Conservation (phyloP, 2,797 vertebrate genomes). For the Cossypha heuglini region DNA sequence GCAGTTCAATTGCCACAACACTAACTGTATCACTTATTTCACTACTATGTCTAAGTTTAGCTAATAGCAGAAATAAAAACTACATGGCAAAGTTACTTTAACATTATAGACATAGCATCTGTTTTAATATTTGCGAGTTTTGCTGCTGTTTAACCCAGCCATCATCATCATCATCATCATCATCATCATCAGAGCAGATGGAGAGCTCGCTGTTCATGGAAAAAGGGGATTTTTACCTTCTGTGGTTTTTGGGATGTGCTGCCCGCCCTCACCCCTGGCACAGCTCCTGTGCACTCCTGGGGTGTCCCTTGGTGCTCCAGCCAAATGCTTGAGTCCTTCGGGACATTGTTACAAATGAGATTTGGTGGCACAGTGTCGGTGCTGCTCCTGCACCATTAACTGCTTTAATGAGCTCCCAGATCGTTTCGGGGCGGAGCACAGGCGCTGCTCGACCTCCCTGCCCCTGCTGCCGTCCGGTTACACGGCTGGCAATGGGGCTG, state of each 20-base stretch:
- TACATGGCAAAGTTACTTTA: too few relatives aligned
- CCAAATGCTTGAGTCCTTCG: neutral
- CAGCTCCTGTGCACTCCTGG: neutral
- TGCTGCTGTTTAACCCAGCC: neutral
- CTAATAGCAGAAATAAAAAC: too few relatives aligned
- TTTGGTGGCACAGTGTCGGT: accelerated
- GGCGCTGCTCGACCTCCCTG: neutral
- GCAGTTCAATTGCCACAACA: too few relatives aligned
- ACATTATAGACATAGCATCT: too few relatives aligned
- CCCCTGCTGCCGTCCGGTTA: accelerated
- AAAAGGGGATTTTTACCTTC: accelerated
- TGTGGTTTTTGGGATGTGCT: neutral
- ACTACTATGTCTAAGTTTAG: too few relatives aligned
- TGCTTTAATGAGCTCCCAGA: neutral
- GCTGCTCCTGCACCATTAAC: neutral
- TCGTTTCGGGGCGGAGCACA: accelerated
- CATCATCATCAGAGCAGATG: accelerated
- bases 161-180: neutral
- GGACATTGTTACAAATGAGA: accelerated
- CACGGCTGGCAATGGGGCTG: accelerated
- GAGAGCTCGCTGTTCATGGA: accelerated
- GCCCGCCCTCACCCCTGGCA: neutral
- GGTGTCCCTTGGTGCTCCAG: accelerated
- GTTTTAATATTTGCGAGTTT: too few relatives aligned
- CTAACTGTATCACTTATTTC: too few relatives aligned